A percentile compares a stretch with the other conserved stretches of the same genome.
Evolutionary conservation across 2,888 invertebrate genomes (phyloP).

Genomic region (Ormyrus rosae): DNA sequence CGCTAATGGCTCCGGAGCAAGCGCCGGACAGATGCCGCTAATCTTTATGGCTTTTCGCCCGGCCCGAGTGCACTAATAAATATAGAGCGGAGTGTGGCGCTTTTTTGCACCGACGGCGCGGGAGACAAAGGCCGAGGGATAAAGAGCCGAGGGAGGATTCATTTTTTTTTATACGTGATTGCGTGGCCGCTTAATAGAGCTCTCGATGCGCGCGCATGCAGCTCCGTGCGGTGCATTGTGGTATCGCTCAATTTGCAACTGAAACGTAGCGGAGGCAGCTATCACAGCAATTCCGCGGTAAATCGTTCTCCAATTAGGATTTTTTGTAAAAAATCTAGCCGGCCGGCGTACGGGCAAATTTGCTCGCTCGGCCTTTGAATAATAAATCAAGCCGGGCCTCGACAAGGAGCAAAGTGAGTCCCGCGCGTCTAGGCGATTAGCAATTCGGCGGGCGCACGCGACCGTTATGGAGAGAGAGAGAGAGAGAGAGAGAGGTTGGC

Average conservation of each 20-base stretch:
- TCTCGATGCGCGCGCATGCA: conserved; percentile 9
- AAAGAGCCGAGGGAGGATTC: not conserved
- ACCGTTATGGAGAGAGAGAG: conserved; percentile 68
- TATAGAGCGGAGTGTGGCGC: not conserved
- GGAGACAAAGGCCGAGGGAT: conserved; percentile 6
- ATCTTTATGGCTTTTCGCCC: conserved; percentile 32
- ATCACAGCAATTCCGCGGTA: too few relatives aligned
- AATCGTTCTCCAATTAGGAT: too few relatives aligned
- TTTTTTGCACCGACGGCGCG: not conserved
- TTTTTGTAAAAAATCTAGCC: not conserved
- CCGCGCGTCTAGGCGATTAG: conserved; percentile 60
- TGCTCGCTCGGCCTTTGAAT: conserved; percentile 35
- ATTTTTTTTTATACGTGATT: not conserved
- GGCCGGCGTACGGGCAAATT: not conserved
- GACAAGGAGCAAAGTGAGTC: conserved; percentile 56
- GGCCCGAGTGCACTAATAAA: conserved; percentile 24
- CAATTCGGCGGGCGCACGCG: conserved; percentile 65
- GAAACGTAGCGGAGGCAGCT: too few relatives aligned
- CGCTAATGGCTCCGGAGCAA: conserved; percentile 29
- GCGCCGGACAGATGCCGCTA: conserved; percentile 39
- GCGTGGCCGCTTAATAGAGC: conserved; percentile 3
- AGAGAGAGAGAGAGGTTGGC: conserved; percentile 34
- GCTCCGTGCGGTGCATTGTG: not conserved
- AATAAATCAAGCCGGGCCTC: conserved; percentile 15
- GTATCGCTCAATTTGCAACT: too few relatives aligned